Conservation (phyloP, 2,113 vertebrate genomes). For the Carettochelys insculpta region DNA sequence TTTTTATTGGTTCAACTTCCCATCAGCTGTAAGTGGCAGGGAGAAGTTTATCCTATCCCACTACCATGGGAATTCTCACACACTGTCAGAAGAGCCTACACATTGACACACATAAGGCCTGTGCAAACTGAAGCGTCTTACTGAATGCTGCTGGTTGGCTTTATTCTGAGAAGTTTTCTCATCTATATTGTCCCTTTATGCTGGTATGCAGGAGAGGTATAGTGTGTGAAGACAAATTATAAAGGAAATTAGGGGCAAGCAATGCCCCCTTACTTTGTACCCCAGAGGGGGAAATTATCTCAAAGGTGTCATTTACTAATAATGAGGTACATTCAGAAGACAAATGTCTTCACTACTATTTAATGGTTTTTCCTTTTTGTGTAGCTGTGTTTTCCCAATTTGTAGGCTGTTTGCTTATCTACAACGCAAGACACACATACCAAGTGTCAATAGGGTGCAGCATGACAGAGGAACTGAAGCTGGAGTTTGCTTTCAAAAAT, state of each 20-base stretch:
- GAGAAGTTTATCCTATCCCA: neutral
- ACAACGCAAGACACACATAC: neutral
- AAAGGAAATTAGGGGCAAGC: fast-evolving
- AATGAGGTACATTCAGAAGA: neutral
- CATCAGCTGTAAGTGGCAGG: neutral
- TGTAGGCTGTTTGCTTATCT: slow-evolving; percentile 52
- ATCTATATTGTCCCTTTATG: neutral
- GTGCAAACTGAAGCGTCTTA: fast-evolving
- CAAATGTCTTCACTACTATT: neutral
- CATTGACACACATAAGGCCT: neutral
- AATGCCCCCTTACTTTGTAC: neutral
- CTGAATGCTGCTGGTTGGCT: neutral
- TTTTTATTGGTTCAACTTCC: fast-evolving
- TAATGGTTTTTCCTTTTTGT: fast-evolving
- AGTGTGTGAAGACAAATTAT: neutral
- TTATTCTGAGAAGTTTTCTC: neutral
- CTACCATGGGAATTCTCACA: fast-evolving
- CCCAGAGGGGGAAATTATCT: neutral
- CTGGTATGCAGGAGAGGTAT: fast-evolving
- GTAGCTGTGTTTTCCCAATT: slow-evolving; percentile 29
- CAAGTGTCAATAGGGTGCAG: neutral
- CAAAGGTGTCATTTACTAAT: fast-evolving
- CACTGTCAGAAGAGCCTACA: neutral
- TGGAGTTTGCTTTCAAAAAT: neutral
- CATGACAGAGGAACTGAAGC: neutral